Conservation (phyloP, 2,113 vertebrate genomes). For the Sciurus niger region DNA sequence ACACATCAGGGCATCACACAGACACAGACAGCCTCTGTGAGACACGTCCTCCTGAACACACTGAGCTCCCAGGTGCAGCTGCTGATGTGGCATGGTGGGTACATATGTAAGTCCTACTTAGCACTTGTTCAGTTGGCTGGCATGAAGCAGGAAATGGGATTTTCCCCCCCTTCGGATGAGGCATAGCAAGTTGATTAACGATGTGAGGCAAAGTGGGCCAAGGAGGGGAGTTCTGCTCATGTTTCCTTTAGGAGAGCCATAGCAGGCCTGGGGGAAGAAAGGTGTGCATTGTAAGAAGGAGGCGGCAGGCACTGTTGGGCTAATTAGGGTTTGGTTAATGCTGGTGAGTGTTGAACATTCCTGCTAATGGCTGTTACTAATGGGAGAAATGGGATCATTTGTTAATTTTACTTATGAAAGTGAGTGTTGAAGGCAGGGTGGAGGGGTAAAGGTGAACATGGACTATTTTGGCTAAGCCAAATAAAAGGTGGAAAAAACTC, state of each 20-base stretch:
- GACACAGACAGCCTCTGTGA: not conserved
- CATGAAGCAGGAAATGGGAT: conserved; percentile 19
- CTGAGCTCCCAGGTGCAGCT: not conserved
- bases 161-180: conserved; percentile 55
- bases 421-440: conserved; percentile 71
- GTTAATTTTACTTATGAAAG: conserved; percentile 80
- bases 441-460: conserved; percentile 33
- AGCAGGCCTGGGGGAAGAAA: conserved; percentile 64
- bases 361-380: conserved; percentile 77
- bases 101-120: not conserved
- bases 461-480: conserved; percentile 8
- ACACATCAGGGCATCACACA: not conserved
- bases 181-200: conserved; percentile 74
- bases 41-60: not conserved
- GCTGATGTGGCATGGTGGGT: accelerated
- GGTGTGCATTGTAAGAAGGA: conserved; percentile 62
- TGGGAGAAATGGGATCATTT: conserved; percentile 79
- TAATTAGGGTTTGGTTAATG: conserved; percentile 76
- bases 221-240: conserved; percentile 25
- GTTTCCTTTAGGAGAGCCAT: conserved; percentile 55
- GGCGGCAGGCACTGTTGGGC: conserved; percentile 28
- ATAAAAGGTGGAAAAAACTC: conserved; percentile 65
- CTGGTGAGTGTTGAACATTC: conserved; percentile 72
- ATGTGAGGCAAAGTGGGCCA: conserved; percentile 66
- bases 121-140: conserved; percentile 49